These are phyloP conservation scores for Indri indri DNA, from an alignment of 2,113 vertebrate species.

Conservation along the genomic window DNA sequence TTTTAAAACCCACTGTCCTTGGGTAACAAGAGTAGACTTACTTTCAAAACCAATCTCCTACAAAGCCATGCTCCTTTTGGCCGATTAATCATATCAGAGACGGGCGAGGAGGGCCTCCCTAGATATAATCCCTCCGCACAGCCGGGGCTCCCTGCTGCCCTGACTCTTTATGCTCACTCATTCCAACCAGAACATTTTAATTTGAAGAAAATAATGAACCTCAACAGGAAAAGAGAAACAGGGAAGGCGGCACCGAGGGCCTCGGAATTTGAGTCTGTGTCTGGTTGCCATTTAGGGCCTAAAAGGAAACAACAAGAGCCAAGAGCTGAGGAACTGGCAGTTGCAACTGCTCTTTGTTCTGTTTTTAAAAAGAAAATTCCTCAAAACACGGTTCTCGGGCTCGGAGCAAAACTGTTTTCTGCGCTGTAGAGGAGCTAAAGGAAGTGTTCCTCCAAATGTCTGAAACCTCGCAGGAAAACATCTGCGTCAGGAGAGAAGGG, in stretches of 20 bases:
- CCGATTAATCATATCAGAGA: slow-evolving; percentile 65
- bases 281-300: slow-evolving; percentile 70
- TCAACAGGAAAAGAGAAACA: slow-evolving; percentile 43
- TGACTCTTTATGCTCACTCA: slow-evolving; percentile 50
- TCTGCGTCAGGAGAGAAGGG: neutral
- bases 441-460: neutral
- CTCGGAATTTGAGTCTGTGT: slow-evolving; percentile 47
- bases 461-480: neutral
- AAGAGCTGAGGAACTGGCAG: slow-evolving; percentile 37
- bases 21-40: neutral
- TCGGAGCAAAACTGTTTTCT: slow-evolving; percentile 45
- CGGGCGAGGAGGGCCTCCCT: neutral
- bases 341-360: slow-evolving; percentile 64
- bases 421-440: neutral
- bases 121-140: slow-evolving; percentile 27
- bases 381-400: neutral
- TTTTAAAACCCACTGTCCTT: neutral
- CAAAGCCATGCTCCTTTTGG: slow-evolving; percentile 58
- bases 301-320: slow-evolving; percentile 36
- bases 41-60: slow-evolving; percentile 74
- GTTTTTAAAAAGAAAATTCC: slow-evolving; percentile 46
- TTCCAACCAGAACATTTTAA: slow-evolving; percentile 65
- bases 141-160: slow-evolving; percentile 48
- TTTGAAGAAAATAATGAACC: slow-evolving; percentile 76
- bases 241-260: neutral